Percentiles rank a stretch among this genome's conserved stretches.
Conservation (phyloP, 2,797 vertebrate genomes). For the Notamacropus eugenii region DNA sequence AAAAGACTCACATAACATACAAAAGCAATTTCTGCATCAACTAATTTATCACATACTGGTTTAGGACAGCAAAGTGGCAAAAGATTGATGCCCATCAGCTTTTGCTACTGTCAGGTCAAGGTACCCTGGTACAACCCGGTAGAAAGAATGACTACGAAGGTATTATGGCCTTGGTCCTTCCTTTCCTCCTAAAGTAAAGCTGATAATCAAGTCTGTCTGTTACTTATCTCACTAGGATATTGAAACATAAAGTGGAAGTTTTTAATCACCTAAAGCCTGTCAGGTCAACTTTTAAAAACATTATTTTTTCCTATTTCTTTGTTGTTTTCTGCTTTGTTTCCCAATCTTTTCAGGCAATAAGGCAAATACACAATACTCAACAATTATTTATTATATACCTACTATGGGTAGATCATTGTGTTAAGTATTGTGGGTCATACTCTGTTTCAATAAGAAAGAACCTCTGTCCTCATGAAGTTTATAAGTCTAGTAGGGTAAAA, state of each 20-base stretch:
- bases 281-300: not conserved
- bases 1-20: not conserved
- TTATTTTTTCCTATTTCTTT: not conserved
- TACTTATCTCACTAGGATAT: not conserved
- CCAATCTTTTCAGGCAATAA: not conserved
- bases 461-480: not conserved
- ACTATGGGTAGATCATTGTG: not conserved
- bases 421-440: not conserved
- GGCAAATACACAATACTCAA: not conserved
- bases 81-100: not conserved
- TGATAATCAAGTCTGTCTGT: not conserved
- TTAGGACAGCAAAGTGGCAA: not conserved
- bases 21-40: not conserved
- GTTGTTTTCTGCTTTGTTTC: not conserved
- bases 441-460: not conserved
- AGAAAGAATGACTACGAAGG: not conserved
- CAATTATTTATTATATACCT: not conserved
- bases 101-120: not conserved
- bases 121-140: not conserved
- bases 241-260: conserved; percentile 37
- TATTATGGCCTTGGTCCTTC: not conserved
- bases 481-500: not conserved
- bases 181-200: not conserved
- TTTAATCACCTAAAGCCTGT: not conserved
- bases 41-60: not conserved